These are phyloP conservation scores for Sander lucioperca DNA, from an alignment of 2,113 vertebrate species.

Conservation along the genomic window DNA sequence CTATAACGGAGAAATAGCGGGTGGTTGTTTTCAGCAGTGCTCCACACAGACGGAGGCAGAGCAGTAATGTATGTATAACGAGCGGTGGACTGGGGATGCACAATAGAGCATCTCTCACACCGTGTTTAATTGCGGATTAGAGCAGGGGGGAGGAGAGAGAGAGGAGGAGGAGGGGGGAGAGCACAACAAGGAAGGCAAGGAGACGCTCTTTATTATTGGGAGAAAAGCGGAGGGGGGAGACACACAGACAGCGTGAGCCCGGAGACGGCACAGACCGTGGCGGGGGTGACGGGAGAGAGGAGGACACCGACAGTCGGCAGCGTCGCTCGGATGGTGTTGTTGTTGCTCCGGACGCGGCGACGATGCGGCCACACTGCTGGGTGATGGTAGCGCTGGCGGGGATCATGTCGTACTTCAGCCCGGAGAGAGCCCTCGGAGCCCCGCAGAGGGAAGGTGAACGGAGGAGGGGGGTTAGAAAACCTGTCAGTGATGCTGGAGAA, in stretches of 20 bases:
- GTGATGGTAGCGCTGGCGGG: slow-evolving; percentile 86
- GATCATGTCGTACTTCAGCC: slow-evolving; percentile 88
- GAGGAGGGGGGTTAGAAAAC: slow-evolving; percentile 32
- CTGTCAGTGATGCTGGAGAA: slow-evolving; percentile 75
- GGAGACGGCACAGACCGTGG: slow-evolving; percentile 75
- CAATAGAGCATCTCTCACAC: slow-evolving; percentile 80
- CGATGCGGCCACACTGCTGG: slow-evolving; percentile 87
- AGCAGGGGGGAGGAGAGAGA: slow-evolving; percentile 46
- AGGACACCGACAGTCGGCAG: slow-evolving; percentile 70
- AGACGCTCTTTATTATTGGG: slow-evolving; percentile 80
- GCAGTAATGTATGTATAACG: slow-evolving; percentile 36
- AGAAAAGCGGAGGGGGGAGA: slow-evolving; percentile 43
- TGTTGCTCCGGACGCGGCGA: slow-evolving; percentile 79
- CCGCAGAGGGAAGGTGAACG: slow-evolving; percentile 92
- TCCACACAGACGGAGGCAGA: slow-evolving; percentile 38
- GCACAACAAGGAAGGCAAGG: slow-evolving; percentile 75
- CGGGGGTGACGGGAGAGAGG: slow-evolving; percentile 63
- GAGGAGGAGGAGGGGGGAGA: slow-evolving; percentile 35
- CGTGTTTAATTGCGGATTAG: slow-evolving; percentile 84
- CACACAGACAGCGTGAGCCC: slow-evolving; percentile 61
- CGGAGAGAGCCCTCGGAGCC: slow-evolving; percentile 90
- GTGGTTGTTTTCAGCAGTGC: slow-evolving; percentile 61
- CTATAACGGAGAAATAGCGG: slow-evolving; percentile 31
- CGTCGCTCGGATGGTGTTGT: slow-evolving; percentile 84
- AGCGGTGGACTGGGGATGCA: slow-evolving; percentile 66